Percentiles rank a stretch among this genome's conserved stretches.
phyloP scores from a whole-genome alignment of 2,113 vertebrate genomes.

The Stigmatopora argus region DNA sequence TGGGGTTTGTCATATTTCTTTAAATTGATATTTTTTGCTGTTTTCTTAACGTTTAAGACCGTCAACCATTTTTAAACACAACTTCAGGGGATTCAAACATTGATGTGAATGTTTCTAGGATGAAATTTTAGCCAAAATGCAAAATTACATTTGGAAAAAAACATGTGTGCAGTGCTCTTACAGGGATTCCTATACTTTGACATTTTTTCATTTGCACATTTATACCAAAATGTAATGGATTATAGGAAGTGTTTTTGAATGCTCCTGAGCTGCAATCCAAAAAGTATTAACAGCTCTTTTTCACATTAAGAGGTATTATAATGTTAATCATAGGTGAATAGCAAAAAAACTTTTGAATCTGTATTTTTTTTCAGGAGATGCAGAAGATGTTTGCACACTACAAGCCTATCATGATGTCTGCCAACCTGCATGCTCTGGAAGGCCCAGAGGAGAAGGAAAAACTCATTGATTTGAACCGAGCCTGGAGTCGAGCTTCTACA shows the following conservation, averaged over 20 bases:
- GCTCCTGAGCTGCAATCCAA: not conserved
- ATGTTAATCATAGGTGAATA: not conserved
- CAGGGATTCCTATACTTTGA: too few species aligned
- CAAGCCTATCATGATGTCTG: constrained; percentile 76
- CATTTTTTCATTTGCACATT: too few species aligned
- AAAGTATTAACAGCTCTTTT: too few species aligned
- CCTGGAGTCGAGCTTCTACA: constrained; percentile 72
- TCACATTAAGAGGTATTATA: too few species aligned
- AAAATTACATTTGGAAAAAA: too few species aligned
- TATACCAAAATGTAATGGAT: not conserved
- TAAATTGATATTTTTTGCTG: not conserved
- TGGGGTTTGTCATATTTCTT: too few species aligned
- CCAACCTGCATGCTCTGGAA: constrained; percentile 72
- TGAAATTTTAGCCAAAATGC: not conserved
- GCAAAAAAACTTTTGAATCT: not conserved
- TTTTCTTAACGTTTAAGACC: not conserved
- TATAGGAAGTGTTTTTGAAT: not conserved
- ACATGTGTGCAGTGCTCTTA: too few species aligned
- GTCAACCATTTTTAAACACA: too few species aligned
- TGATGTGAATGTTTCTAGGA: too few species aligned
- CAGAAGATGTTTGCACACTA: constrained; percentile 77
- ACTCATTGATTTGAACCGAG: constrained; percentile 70
- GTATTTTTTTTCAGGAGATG: constrained; percentile 69
- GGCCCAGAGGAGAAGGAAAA: constrained; percentile 66
- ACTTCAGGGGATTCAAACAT: too few species aligned